A percentile compares a stretch with the other conserved stretches of the same genome.
Evolutionary conservation across 2,797 vertebrate genomes (phyloP).

Genomic region (Astyanax mexicanus): DNA sequence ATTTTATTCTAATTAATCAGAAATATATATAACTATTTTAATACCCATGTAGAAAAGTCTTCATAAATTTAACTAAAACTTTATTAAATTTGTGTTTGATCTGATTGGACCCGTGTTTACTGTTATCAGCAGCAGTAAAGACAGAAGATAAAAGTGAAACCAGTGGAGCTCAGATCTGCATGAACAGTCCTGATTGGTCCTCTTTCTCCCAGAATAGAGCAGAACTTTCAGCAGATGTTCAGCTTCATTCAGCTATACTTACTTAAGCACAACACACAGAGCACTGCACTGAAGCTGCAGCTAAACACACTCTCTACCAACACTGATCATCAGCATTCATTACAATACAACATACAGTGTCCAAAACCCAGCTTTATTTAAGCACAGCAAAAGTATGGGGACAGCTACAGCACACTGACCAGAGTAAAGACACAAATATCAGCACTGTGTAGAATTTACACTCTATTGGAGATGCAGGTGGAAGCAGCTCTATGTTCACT

Average conservation of each 20-base stretch:
- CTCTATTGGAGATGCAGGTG: background rate
- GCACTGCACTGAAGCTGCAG: background rate
- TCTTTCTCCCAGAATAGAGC: conserved; percentile 19
- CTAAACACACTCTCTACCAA: background rate
- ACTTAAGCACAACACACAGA: conserved; percentile 4
- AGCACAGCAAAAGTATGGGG: background rate
- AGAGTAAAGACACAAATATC: background rate
- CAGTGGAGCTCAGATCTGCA: too few relatives aligned
- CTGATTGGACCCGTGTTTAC: too few relatives aligned
- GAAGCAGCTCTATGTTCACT: background rate
- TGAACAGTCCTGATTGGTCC: background rate
- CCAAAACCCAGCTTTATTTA: conserved; percentile 9
- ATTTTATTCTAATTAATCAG: too few relatives aligned
- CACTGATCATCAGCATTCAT: background rate
- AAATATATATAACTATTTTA: too few relatives aligned
- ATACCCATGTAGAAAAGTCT: too few relatives aligned
- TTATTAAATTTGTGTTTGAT: too few relatives aligned
- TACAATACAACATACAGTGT: background rate
- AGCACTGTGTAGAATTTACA: background rate
- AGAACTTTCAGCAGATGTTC: conserved; percentile 18
- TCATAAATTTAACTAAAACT: too few relatives aligned
- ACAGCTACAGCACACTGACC: background rate
- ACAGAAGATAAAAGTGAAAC: too few relatives aligned
- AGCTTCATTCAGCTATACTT: conserved; percentile 7
- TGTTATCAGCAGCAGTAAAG: too few relatives aligned